phyloP scores from a whole-genome alignment of 2,797 vertebrate species.

The Tenualosa ilisha region DNA sequence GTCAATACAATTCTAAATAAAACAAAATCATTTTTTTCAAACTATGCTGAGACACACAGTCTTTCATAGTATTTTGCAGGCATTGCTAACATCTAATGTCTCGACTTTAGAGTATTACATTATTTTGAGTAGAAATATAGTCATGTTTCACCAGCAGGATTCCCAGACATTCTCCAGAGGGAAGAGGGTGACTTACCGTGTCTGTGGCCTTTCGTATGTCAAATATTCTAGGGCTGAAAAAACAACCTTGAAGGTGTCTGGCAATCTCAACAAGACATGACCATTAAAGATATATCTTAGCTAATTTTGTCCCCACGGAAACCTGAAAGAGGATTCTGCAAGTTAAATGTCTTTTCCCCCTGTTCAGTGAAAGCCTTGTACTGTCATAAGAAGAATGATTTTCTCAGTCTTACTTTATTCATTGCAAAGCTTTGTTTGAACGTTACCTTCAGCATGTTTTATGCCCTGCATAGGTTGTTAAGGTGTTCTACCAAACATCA shows the following conservation, averaged over 20 bases:
- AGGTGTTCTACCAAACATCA: conserved; percentile 12
- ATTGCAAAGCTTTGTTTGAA: neutral
- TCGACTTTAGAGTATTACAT: too few relatives aligned
- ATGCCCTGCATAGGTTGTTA: neutral
- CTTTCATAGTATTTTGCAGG: too few relatives aligned
- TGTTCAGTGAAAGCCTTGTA: neutral
- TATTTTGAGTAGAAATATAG: neutral
- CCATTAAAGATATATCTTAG: neutral
- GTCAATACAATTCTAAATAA: too few relatives aligned
- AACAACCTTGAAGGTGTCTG: neutral
- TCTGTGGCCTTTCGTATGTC: neutral
- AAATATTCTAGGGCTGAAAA: neutral
- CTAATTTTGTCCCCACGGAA: neutral
- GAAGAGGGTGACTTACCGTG: neutral
- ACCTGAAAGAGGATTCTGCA: neutral
- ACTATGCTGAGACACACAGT: too few relatives aligned
- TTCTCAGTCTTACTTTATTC: neutral
- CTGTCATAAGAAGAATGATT: neutral
- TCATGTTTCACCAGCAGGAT: neutral
- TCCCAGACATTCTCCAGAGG: neutral
- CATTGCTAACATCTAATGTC: too few relatives aligned
- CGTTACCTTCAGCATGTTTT: neutral
- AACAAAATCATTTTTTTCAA: too few relatives aligned
- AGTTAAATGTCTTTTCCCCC: neutral
- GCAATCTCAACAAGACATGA: neutral